Evolutionary conservation across 2,113 vertebrate genomes (phyloP).

Genomic region (Microtus richardsoni): DNA sequence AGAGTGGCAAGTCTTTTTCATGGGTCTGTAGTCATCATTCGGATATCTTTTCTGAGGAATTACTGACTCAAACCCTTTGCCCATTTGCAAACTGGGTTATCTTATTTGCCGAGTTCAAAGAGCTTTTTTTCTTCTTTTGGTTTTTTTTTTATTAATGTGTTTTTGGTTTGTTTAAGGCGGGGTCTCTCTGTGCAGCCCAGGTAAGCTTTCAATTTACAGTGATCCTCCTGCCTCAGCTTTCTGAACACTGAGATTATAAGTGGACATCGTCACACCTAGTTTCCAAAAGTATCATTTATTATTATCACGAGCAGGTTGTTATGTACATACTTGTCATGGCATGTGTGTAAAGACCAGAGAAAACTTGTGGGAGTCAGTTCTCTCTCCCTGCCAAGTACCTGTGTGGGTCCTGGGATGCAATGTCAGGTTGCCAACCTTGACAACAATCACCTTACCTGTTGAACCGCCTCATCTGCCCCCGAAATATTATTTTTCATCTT

Average conservation of each 20-base stretch:
- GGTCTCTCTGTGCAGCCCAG: neutral
- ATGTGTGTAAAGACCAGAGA: neutral
- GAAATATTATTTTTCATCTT: conserved; percentile 23
- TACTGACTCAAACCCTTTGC: neutral
- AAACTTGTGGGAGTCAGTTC: neutral
- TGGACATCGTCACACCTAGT: neutral
- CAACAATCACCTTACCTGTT: neutral
- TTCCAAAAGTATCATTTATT: neutral
- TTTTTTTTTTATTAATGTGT: neutral
- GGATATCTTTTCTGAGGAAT: neutral
- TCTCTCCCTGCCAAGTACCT: neutral
- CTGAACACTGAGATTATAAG: neutral
- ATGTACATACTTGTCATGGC: neutral
- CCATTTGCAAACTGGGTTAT: neutral
- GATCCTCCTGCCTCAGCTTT: neutral
- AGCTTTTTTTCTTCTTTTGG: neutral
- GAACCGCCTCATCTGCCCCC: neutral
- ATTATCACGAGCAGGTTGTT: neutral
- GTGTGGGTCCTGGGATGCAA: too few species aligned
- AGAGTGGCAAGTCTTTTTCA: neutral
- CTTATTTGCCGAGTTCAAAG: neutral
- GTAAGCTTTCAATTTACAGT: neutral
- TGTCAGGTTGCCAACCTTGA: neutral
- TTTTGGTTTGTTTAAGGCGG: neutral
- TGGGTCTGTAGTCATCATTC: neutral